Evolutionary conservation across 2,888 invertebrate genomes (phyloP).

Genomic region (Agrochola lychnidis): DNA sequence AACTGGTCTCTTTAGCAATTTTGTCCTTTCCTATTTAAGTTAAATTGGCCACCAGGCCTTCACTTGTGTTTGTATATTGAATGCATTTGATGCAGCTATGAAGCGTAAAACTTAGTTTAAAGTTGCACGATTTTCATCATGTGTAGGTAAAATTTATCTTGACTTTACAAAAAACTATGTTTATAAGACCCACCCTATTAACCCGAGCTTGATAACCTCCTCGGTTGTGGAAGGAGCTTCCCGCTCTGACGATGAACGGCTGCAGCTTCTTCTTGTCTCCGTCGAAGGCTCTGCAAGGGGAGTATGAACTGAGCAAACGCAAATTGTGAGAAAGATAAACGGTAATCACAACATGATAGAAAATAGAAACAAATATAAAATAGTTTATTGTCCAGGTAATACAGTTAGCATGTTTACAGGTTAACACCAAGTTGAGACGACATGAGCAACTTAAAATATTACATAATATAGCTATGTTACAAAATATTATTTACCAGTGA

Average conservation of each 20-base stretch:
- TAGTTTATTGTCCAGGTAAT: too few species aligned
- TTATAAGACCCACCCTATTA: constrained; percentile 77
- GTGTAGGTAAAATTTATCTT: not conserved
- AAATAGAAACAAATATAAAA: too few species aligned
- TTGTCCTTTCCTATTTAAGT: not conserved
- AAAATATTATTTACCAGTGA: too few species aligned
- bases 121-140: not conserved
- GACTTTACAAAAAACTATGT: not conserved
- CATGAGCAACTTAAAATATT: too few species aligned
- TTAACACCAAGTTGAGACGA: too few species aligned
- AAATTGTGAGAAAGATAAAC: not conserved
- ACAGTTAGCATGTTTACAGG: too few species aligned
- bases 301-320: not conserved
- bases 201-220: constrained; percentile 87
- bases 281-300: constrained; percentile 77
- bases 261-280: constrained; percentile 78
- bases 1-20: not conserved
- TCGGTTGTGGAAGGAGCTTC: constrained; percentile 85
- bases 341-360: not conserved
- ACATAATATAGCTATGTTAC: too few species aligned
- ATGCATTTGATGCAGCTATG: not conserved
- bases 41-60: not conserved
- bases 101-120: not conserved
- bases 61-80: not conserved
- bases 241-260: constrained; percentile 83